These are phyloP conservation scores for Hydropsyche betteni DNA, from an alignment of 2,888 invertebrate species.

Conservation along the genomic window DNA sequence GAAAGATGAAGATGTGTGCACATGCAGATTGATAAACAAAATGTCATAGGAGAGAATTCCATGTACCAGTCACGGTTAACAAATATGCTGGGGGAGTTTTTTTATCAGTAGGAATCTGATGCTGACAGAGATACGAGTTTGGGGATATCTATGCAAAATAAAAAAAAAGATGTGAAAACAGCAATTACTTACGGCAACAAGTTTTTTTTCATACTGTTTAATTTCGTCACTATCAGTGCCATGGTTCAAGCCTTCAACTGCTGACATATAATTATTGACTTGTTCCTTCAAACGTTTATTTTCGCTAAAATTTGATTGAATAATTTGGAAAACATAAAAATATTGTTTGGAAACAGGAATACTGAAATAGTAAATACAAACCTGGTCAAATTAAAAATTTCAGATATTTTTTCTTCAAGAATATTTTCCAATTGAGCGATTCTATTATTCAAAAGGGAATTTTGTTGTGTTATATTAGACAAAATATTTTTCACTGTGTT, in stretches of 20 bases:
- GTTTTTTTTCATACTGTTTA: conserved; percentile 82
- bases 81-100: too few species aligned
- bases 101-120: too few species aligned
- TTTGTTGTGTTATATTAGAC: conserved; percentile 63
- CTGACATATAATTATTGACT: conserved; percentile 84
- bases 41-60: too few species aligned
- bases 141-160: too few species aligned
- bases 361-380: conserved; percentile 53
- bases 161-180: too few species aligned
- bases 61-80: too few species aligned
- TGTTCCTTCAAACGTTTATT: conserved; percentile 86
- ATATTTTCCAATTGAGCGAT: conserved; percentile 62
- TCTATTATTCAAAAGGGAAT: conserved; percentile 66
- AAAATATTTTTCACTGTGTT: conserved; percentile 56
- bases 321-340: conserved; percentile 1
- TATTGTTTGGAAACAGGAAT: not conserved
- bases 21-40: conserved; percentile 22
- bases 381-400: conserved; percentile 73
- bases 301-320: conserved; percentile 67
- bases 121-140: too few species aligned
- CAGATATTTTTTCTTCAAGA: conserved; percentile 63
- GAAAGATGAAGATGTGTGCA: conserved; percentile 50
- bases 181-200: conserved; percentile 74
- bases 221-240: conserved; percentile 73
- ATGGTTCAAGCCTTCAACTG: conserved; percentile 83